Evolutionary conservation across 37 sponge, comb jelly and placozoan species (phyloP), one percentile per base, ranked within the genome.

Genomic region (Spongilla lacustris): DNA sequence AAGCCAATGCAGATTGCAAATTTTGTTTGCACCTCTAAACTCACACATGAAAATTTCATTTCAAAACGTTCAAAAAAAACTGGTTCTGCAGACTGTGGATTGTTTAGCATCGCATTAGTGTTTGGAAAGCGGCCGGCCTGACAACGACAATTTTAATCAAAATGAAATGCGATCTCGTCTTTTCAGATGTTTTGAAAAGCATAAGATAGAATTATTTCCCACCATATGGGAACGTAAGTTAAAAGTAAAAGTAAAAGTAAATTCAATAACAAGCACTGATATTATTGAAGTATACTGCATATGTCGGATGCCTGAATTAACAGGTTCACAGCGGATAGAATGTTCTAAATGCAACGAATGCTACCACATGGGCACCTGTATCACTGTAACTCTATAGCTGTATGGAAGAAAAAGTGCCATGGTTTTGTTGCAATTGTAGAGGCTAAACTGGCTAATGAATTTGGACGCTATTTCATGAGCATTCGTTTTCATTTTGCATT

Each of bases 51-150:
- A 6, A 58, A 58, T 58, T 58, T 58, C 19, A 58, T 58, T 58
- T 58, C 58, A 58, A 58, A 71, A 86, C 71, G 86, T 86, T 46
- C 86, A 36, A 27, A 49, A 71, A 24, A 86, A 68, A 23, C 73
- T 21, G 86, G 86, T 5, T 24, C 29, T 23, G 32, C 27, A 71
- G 86, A 77, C 71, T 85, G 86, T 69, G 86, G 80, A 21, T 66
- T 86, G 17, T 86, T 86, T 79, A 29, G 80, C 22, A 79, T 86
- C 29, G 80, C 80, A 8, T 86, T 79, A 50, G 86, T 73, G 6
- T 36, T 67, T 36, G 46, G 66, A 25, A 22, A 77, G 26, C 79
- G 26, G 21, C 38, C 37, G 77, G 86, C 80, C 80, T 13, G 86
- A 73, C 69, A 34, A 79, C 24, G 50, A 58, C 28, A 33, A 73